phyloP scores from a whole-genome alignment of 2,113 vertebrate genomes.

The Meleagris gallopavo region DNA sequence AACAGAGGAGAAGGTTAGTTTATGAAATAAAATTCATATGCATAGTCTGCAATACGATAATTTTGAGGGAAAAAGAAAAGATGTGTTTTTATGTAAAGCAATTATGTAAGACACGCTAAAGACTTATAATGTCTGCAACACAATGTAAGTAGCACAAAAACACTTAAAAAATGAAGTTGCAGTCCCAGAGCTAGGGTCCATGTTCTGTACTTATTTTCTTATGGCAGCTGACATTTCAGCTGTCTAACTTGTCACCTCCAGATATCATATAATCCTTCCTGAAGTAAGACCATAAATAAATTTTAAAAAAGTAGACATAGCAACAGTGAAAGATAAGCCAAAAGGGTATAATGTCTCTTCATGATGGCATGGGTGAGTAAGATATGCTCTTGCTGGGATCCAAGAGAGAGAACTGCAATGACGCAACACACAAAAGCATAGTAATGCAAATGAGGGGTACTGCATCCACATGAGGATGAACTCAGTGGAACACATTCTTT shows the following conservation, averaged over 20 bases:
- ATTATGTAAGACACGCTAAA: background rate
- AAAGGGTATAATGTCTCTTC: background rate
- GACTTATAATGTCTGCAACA: background rate
- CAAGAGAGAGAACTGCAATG: background rate
- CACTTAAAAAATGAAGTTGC: background rate
- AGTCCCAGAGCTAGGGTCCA: background rate
- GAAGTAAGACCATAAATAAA: background rate
- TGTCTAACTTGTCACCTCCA: background rate
- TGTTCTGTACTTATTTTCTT: constrained; percentile 34
- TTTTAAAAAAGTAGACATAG: background rate
- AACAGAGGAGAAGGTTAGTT: background rate
- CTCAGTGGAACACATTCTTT: background rate
- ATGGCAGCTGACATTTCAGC: constrained; percentile 24
- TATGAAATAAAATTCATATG: background rate
- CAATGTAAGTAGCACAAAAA: background rate
- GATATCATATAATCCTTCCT: background rate
- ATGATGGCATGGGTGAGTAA: background rate
- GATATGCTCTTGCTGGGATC: background rate
- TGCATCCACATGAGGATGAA: background rate
- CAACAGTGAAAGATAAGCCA: constrained; percentile 13
- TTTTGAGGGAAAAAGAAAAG: background rate
- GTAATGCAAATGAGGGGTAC: background rate
- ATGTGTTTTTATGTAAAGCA: background rate
- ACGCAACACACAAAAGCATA: background rate
- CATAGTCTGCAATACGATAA: background rate